Conservation (phyloP, 2,113 vertebrate genomes). For the Eudyptes chrysolophus region DNA sequence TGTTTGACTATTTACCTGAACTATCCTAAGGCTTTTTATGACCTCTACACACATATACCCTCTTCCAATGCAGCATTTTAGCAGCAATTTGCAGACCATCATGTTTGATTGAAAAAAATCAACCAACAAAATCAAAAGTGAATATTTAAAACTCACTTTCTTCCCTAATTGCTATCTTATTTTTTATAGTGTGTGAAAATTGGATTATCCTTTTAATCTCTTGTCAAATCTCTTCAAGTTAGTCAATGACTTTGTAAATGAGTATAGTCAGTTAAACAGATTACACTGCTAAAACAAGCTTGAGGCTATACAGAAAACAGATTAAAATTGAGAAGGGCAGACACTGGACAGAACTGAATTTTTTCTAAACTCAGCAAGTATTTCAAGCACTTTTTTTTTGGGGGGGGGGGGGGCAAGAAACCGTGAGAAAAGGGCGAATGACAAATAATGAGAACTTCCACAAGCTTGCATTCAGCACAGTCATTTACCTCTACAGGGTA, state of each 20-base stretch:
- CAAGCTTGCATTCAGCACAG: background rate
- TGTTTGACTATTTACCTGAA: background rate
- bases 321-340: background rate
- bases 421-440: background rate
- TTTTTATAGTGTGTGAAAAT: background rate
- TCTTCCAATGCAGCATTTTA: background rate
- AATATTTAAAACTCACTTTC: background rate
- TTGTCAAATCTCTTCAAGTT: background rate
- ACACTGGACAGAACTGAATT: background rate
- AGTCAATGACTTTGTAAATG: background rate
- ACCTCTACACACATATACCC: background rate
- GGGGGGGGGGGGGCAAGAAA: rapidly evolving
- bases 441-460: background rate
- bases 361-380: background rate
- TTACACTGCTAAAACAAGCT: background rate
- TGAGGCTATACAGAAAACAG: background rate
- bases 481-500: background rate
- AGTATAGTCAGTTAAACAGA: background rate
- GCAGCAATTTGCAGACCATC: background rate
- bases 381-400: background rate
- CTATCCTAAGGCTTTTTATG: background rate
- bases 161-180: background rate
- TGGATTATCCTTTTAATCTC: background rate
- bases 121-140: background rate
- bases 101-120: background rate